A percentile compares a stretch with the other conserved stretches of the same genome.
Evolutionary conservation across 2,888 invertebrate species (phyloP).

Genomic region (Oxycera nigricornis): DNA sequence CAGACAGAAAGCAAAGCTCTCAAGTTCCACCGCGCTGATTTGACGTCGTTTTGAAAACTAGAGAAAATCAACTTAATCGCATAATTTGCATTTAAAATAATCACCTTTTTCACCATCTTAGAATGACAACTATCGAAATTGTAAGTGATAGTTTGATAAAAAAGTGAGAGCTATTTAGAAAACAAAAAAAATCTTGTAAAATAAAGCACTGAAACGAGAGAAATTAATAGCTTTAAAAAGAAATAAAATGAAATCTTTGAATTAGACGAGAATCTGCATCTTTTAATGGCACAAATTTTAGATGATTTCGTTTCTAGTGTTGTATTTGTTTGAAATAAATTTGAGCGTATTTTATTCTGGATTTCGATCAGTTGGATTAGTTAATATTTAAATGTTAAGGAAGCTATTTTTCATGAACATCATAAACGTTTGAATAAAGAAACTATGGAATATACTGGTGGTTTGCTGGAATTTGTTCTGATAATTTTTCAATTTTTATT

Average conservation of each 20-base stretch:
- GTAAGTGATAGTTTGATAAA: no score
- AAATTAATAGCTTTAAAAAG: slow-evolving; percentile 15
- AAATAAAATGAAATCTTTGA: slow-evolving; percentile 4
- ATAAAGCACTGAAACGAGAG: slow-evolving; percentile 2
- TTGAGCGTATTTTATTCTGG: background rate
- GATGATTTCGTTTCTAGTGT: background rate
- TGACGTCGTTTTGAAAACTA: no score
- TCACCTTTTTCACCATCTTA: no score
- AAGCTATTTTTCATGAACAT: slow-evolving; percentile 26
- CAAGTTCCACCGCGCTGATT: no score
- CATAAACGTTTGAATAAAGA: slow-evolving; percentile 33
- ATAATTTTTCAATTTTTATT: no score
- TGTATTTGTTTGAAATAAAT: background rate
- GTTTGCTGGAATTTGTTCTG: no score
- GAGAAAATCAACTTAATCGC: no score
- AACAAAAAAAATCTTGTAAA: background rate
- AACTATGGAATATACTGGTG: slow-evolving; percentile 25
- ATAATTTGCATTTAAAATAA: no score
- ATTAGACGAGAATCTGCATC: background rate
- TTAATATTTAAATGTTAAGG: slow-evolving; percentile 14
- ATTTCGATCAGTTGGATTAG: slow-evolving; percentile 4
- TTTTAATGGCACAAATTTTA: slow-evolving; percentile 16
- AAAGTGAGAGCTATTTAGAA: no score
- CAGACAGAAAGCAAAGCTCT: no score
- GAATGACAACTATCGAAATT: no score